A percentile compares a stretch with the other conserved stretches of the same genome.
Evolutionary conservation across 2,888 invertebrate species (phyloP).

Genomic region (Marronus borbonicus): DNA sequence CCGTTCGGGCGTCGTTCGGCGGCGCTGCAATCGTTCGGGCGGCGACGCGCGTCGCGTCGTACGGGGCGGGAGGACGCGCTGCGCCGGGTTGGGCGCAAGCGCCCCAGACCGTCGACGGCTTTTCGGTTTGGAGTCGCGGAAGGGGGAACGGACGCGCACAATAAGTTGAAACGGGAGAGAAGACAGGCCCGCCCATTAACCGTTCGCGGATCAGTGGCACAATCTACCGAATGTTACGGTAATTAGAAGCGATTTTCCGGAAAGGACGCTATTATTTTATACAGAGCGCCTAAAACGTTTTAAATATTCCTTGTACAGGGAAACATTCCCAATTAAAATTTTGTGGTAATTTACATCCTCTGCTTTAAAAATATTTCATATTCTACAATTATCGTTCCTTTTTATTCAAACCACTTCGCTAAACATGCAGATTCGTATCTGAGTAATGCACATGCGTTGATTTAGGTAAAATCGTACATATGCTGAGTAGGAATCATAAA

Average conservation of each 20-base stretch:
- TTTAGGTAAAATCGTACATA: too few species aligned
- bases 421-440: too few species aligned
- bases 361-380: too few species aligned
- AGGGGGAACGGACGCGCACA: conserved; percentile 3
- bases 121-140: conserved; percentile 11
- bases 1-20: conserved; percentile 4
- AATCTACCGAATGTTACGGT: neutral
- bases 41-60: conserved; percentile 37
- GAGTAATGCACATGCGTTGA: too few species aligned
- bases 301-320: too few species aligned
- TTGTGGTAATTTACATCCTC: too few species aligned
- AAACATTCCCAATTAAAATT: too few species aligned
- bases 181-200: conserved; percentile 56
- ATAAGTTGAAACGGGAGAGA: conserved; percentile 29
- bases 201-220: neutral
- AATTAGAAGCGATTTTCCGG: too few species aligned
- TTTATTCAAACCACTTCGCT: too few species aligned
- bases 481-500: too few species aligned
- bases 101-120: neutral
- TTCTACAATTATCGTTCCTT: too few species aligned
- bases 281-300: neutral
- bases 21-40: conserved; percentile 27
- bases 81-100: conserved; percentile 43
- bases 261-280: neutral
- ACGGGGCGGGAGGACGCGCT: conserved; percentile 34